Base-by-base conservation (phyloP, 1,140 invertebrate genomes). In the Monomorium pharaonis region DNA sequence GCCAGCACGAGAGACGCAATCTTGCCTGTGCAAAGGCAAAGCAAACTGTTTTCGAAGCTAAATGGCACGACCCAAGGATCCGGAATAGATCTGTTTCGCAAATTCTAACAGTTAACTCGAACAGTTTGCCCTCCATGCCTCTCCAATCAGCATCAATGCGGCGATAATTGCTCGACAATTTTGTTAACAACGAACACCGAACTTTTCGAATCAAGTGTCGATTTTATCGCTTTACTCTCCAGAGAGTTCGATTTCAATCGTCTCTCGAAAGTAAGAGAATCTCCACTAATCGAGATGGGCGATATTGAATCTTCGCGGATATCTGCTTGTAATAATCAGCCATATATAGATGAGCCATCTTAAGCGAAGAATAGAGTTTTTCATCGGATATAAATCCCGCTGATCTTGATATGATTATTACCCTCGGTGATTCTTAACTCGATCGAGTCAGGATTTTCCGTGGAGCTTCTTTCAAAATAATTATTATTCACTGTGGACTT, bases 241-340 rank as follows among this genome's bases (percentile, higher is more conserved):
- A 33, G 56, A 81, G 49, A 58, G n/a, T 80, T 51, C 51, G 37
- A 44, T 83, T 83, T 74, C 67, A 83, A 83, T 72, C 14, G 51
- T 21, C n/a, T 3, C 18, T 72, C 24, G 37, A 69, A 72, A 47
- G 33, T 58, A 27, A 72, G 18, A 33, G 27, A 16, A 58, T n/a
- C 18, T 58, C 24, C 18, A 14, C 18, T 2, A 54, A 42, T 37
- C 47, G 47, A 58, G 78, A 74, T 47, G 14, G 27, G 24, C 27
- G 33, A 69, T 69, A 83, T 83, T 74, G 78, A 83, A 60, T 37
- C 18, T 37, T 47, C 18, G 37, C n/a, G 47, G 74, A 74, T 72
- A 83, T 74, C 51, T 47, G 4, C 24, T 58, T 70, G 67, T 60
- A 83, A 47, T 74, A 74, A 83, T 60, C 51, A 58, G 18, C 72